These are phyloP conservation scores for Drosophila burlai DNA, from an alignment of 1,140 invertebrate genomes.

Conservation along the genomic window DNA sequence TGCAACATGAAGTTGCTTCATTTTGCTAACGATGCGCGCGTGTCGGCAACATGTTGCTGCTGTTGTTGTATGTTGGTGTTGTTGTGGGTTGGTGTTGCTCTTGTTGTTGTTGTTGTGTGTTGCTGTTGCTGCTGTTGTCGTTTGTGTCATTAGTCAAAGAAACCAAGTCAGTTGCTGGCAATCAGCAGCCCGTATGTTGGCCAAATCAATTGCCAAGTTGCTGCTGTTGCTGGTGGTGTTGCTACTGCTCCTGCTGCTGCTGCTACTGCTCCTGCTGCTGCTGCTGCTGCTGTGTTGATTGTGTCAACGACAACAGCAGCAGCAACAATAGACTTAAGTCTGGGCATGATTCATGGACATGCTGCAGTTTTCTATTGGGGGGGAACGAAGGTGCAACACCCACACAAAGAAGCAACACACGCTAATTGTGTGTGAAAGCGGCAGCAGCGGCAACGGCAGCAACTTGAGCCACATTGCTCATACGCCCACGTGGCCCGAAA, in stretches of 20 bases:
- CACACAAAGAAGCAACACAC: constrained; percentile 72
- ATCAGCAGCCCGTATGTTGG: constrained; percentile 69
- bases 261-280: constrained; percentile 6
- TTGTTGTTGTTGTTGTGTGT: constrained; percentile 28
- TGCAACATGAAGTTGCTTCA: constrained; percentile 30
- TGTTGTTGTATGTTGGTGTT: neutral
- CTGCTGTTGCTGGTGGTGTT: constrained; percentile 29
- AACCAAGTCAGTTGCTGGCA: constrained; percentile 67
- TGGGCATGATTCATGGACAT: constrained; percentile 78
- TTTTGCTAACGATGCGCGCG: constrained; percentile 78
- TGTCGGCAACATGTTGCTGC: constrained; percentile 69
- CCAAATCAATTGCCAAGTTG: constrained; percentile 51
- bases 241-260: constrained; percentile 14
- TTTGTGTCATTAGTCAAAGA: constrained; percentile 83
- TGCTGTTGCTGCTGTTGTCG: constrained; percentile 47
- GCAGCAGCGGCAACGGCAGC: constrained; percentile 33
- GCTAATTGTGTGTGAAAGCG: constrained; percentile 82
- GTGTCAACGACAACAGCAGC: constrained; percentile 57
- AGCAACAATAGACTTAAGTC: constrained; percentile 71
- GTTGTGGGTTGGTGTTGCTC: constrained; percentile 21
- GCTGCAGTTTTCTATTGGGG: constrained; percentile 60
- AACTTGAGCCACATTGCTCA: constrained; percentile 62
- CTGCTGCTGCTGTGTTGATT: constrained; percentile 52
- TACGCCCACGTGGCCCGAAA: constrained; percentile 68
- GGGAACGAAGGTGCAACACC: constrained; percentile 47